phyloP scores from a whole-genome alignment of 2,888 invertebrate genomes.

The Aricia artaxerxes region DNA sequence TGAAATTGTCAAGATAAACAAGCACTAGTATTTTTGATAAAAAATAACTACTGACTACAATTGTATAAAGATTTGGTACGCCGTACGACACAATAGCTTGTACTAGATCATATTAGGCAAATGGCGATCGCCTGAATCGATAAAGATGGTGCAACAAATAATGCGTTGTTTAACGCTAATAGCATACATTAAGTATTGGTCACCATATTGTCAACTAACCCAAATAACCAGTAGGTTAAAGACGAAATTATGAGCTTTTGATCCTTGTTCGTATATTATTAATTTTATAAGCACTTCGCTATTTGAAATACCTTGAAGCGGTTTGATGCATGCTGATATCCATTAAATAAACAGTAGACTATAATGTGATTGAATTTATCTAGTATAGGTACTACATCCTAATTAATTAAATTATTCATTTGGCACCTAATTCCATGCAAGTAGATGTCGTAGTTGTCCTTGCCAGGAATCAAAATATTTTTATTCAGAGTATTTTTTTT shows the following conservation, averaged over 20 bases:
- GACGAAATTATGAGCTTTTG: neutral
- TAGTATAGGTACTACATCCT: too few species aligned
- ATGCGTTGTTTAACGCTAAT: slow-evolving; percentile 9
- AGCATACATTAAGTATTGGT: neutral
- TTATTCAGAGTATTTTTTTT: too few species aligned
- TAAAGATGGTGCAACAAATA: slow-evolving; percentile 1
- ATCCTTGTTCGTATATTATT: neutral
- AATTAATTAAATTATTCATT: too few species aligned
- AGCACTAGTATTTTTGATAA: too few species aligned
- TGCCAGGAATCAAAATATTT: too few species aligned
- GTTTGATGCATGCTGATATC: too few species aligned
- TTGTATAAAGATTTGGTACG: neutral
- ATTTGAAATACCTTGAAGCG: too few species aligned
- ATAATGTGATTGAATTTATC: too few species aligned
- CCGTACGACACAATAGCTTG: neutral
- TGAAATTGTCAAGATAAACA: too few species aligned
- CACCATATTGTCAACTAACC: neutral
- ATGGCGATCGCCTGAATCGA: neutral
- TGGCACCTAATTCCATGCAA: too few species aligned
- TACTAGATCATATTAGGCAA: neutral
- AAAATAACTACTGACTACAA: neutral
- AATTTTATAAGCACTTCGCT: neutral
- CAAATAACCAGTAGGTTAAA: slow-evolving; percentile 1
- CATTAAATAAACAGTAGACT: too few species aligned
- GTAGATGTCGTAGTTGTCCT: too few species aligned